These are phyloP conservation scores for Drosophila rhopaloa DNA, from an alignment of 1,140 invertebrate species.

Conservation along the genomic window DNA sequence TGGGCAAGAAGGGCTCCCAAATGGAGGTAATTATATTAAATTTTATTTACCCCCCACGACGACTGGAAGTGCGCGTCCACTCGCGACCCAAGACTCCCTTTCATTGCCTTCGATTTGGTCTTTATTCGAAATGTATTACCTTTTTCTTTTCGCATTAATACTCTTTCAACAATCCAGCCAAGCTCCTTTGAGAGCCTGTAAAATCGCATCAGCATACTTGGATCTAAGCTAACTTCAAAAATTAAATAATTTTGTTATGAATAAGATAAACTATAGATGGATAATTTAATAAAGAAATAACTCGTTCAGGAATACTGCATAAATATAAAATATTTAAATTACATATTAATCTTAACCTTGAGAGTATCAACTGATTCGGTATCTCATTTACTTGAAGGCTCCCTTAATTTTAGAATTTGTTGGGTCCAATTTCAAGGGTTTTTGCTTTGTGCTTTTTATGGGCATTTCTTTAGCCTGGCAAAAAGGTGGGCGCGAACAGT, in stretches of 20 bases:
- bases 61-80: not conserved
- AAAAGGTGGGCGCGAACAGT: not conserved
- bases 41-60: slow-evolving; percentile 32
- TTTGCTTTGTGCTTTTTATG: slow-evolving; percentile 29
- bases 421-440: slow-evolving; percentile 8
- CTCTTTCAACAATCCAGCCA: not conserved
- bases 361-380: slow-evolving; percentile 1
- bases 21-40: slow-evolving; percentile 85
- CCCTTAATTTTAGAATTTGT: not conserved
- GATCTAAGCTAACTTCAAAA: no score
- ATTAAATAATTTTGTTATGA: no score
- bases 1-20: slow-evolving; percentile 84
- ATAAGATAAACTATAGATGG: no score
- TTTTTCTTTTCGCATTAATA: slow-evolving; percentile 5
- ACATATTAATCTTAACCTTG: no score
- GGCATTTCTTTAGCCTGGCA: not conserved
- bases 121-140: slow-evolving; percentile 14
- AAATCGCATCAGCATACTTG: not conserved
- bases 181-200: not conserved
- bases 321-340: not conserved
- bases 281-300: no score
- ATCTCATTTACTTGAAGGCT: not conserved
- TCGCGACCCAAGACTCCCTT: not conserved
- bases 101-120: slow-evolving; percentile 11
- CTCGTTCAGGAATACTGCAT: no score